Conservation (phyloP, 2,888 invertebrate species). For the Bimastos eiseni region DNA sequence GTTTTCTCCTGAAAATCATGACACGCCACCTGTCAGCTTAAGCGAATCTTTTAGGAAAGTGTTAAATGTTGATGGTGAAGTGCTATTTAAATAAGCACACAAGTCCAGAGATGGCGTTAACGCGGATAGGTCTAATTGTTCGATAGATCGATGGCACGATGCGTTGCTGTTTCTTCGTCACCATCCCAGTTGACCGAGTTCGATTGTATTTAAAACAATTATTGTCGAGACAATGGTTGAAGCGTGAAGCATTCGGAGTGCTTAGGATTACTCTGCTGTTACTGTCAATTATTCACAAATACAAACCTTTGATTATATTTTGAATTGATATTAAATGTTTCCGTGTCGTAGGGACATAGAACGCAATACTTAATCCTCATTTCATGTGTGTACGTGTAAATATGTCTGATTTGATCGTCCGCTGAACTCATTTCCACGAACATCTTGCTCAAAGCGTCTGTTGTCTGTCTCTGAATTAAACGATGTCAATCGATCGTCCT, state of each 20-base stretch:
- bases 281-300: neutral
- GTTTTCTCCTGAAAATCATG: neutral
- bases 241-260: neutral
- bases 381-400: neutral
- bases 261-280: neutral
- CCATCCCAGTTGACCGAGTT: neutral
- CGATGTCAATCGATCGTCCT: too few species aligned
- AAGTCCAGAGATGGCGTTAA: too few species aligned
- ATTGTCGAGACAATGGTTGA: too few species aligned
- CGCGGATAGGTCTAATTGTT: too few species aligned
- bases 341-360: too few species aligned
- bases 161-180: too few species aligned
- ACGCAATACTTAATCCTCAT: neutral
- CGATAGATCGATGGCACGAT: too few species aligned
- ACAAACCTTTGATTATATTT: neutral
- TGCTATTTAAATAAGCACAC: too few species aligned
- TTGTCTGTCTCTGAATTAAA: neutral
- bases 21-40: neutral
- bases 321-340: neutral
- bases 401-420: neutral
- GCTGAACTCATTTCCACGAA: constrained; percentile 5
- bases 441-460: neutral
- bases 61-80: too few species aligned
- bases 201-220: neutral
- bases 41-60: neutral